Percentiles rank a stretch among this genome's conserved stretches.
Conservation (phyloP, 2,888 invertebrate genomes). For the Oxyscelio sp. region DNA sequence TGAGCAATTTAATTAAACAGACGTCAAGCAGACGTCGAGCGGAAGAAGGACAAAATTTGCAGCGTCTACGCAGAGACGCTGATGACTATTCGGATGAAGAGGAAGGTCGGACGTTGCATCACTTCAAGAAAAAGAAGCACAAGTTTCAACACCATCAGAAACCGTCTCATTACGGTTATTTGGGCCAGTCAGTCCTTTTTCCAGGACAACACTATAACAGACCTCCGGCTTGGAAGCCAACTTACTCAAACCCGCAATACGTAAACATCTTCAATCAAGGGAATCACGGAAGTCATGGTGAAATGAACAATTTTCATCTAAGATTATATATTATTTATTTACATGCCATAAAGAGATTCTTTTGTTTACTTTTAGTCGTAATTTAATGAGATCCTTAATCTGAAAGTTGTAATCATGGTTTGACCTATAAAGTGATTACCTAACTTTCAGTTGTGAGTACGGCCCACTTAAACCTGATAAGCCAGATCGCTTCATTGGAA, state of each 20-base stretch:
- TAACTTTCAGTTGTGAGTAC: conserved; percentile 27
- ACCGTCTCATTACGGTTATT: conserved; percentile 58
- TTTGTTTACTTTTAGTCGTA: too few relatives aligned
- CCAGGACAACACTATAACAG: conserved; percentile 28
- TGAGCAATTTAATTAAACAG: conserved; percentile 82
- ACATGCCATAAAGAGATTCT: too few relatives aligned
- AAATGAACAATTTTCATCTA: too few relatives aligned
- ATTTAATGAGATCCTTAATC: too few relatives aligned
- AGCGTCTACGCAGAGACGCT: conserved; percentile 48
- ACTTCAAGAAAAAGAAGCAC: conserved; percentile 73
- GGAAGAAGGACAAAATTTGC: conserved; percentile 37
- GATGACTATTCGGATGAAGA: conserved; percentile 21
- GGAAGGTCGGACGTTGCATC: conserved; percentile 61
- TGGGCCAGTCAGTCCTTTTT: conserved; percentile 40
- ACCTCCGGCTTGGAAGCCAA: conserved; percentile 60
- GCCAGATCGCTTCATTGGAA: conserved; percentile 38
- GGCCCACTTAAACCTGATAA: conserved; percentile 54
- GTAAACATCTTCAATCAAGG: conserved; percentile 61
- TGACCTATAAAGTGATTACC: conserved; percentile 52
- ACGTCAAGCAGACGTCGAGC: conserved; percentile 72
- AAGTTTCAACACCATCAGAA: conserved; percentile 76
- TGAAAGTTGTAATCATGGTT: conserved; percentile 36
- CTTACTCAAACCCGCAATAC: conserved; percentile 34
- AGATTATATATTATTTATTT: too few relatives aligned
- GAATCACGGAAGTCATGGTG: conserved; percentile 68